Conservation (phyloP, 1,140 invertebrate genomes). For the Formica selysi region DNA sequence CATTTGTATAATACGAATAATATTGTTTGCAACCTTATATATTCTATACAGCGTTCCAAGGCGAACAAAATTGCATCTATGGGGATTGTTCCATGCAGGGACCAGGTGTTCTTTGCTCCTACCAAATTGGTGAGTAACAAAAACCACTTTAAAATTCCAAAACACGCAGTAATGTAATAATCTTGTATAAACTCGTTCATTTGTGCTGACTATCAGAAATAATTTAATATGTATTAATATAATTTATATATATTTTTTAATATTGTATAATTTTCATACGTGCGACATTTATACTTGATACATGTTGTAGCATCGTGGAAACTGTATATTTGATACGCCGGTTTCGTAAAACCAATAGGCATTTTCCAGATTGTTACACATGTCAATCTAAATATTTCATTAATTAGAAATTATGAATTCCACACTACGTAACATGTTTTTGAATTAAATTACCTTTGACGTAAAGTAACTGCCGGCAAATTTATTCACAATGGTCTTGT, state of each 20-base stretch:
- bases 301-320: conserved; percentile 90
- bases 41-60: conserved; percentile 87
- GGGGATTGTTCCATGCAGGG: conserved; percentile 78
- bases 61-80: conserved; percentile 87
- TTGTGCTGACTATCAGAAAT: conserved; percentile 84
- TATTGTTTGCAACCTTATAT: conserved; percentile 79
- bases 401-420: neutral
- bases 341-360: conserved; percentile 88
- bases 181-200: conserved; percentile 90
- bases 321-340: conserved; percentile 87
- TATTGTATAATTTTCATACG: neutral
- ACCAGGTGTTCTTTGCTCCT: conserved; percentile 63
- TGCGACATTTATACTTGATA: conserved; percentile 87
- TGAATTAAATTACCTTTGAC: conserved; percentile 90
- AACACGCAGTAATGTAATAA: conserved; percentile 89
- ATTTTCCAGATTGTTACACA: conserved; percentile 88
- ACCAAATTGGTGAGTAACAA: conserved; percentile 78
- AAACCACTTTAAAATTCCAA: conserved; percentile 88
- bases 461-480: conserved; percentile 93
- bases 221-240: neutral
- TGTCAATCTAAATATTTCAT: conserved; percentile 81
- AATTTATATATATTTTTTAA: neutral
- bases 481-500: conserved; percentile 89
- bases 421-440: neutral
- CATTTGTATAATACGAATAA: neutral